Conservation (phyloP, 2,888 invertebrate species). For the Orthonychiurus folsomi region DNA sequence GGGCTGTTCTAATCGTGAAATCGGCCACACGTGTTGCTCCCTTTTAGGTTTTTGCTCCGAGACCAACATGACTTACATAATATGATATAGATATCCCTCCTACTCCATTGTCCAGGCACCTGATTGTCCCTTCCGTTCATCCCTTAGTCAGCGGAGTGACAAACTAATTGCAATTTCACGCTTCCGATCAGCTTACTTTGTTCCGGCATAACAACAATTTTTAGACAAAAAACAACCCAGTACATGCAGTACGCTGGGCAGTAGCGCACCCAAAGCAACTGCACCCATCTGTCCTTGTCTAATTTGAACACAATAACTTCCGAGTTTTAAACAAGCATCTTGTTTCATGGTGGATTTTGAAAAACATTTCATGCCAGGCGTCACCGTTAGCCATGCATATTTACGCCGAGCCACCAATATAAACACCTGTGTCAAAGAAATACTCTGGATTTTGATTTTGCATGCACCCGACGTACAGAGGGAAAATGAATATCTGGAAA, state of each 20-base stretch:
- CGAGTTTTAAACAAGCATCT: background rate
- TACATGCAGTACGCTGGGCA: too few relatives aligned
- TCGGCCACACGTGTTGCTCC: constrained; percentile 40
- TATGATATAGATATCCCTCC: constrained; percentile 17
- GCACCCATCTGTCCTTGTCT: too few relatives aligned
- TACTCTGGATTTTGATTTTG: background rate
- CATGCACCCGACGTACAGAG: background rate
- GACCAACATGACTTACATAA: constrained; percentile 21
- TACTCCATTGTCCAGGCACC: constrained; percentile 3
- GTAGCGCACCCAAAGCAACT: too few relatives aligned
- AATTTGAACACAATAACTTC: background rate
- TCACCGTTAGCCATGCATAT: background rate
- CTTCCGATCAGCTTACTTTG: constrained; percentile 12
- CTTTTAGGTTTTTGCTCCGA: constrained; percentile 14
- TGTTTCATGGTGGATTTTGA: background rate
- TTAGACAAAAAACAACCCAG: background rate
- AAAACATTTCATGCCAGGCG: background rate
- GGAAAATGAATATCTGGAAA: background rate
- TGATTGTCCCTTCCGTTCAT: constrained; percentile 13
- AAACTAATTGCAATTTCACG: constrained; percentile 23
- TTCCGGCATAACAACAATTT: constrained; percentile 3
- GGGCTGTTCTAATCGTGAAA: constrained; percentile 23
- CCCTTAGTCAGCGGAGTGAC: too few relatives aligned
- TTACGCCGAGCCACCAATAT: too few relatives aligned
- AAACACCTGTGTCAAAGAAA: background rate